Conservation (phyloP, 2,797 vertebrate species). For the Sebastiscus albofasciatus region DNA sequence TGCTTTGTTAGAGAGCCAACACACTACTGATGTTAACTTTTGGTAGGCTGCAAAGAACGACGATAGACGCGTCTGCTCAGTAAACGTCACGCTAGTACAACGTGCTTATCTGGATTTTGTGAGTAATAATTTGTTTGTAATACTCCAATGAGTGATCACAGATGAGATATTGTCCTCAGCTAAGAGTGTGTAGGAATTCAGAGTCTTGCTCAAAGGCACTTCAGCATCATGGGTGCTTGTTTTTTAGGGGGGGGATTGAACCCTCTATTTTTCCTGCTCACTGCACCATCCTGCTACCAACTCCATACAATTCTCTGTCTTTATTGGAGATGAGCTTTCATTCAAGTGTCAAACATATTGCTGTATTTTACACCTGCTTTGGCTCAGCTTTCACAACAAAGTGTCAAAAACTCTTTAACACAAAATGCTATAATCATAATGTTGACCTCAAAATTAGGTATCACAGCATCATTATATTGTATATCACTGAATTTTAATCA, state of each 20-base stretch:
- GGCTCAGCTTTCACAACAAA: conserved; percentile 30
- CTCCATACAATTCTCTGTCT: not conserved
- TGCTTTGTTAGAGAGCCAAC: conserved; percentile 61
- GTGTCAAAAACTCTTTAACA: not conserved
- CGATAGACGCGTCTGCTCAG: not conserved
- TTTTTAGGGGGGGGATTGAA: not conserved
- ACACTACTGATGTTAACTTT: conserved; percentile 43
- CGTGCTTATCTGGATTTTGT: conserved; percentile 8
- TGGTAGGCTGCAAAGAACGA: not conserved
- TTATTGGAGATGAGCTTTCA: conserved; percentile 3
- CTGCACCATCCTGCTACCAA: not conserved
- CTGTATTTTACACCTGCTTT: conserved; percentile 34
- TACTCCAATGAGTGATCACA: not conserved
- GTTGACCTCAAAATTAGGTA: not conserved
- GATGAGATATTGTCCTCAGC: not conserved
- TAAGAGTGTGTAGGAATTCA: not conserved
- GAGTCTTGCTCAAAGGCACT: conserved; percentile 15
- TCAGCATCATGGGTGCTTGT: conserved; percentile 7
- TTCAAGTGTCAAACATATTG: not conserved
- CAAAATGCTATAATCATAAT: not conserved
- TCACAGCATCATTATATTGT: not conserved
- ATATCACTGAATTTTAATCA: not conserved
- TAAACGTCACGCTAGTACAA: conserved; percentile 6
- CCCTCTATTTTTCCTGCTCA: conserved; percentile 3
- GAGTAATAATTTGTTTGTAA: not conserved